Base-by-base conservation (phyloP, 2,113 vertebrate species). In the Pelobates fuscus region DNA sequence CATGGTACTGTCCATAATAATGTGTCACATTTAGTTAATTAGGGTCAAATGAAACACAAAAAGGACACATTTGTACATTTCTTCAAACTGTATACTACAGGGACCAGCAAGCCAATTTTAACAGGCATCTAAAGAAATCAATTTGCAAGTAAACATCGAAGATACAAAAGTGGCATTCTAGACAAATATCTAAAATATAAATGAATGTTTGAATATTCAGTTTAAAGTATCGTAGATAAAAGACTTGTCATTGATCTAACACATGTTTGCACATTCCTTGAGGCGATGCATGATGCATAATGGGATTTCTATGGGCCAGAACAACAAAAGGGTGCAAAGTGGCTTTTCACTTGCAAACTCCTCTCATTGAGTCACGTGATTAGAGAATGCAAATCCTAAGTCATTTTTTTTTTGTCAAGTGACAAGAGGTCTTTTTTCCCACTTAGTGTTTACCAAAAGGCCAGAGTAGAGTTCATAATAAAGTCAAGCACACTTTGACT, bases 281-380 rank as follows among this genome's bases (percentile, higher is more conserved):
- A 66, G 90, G 86, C 84, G 83, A 81, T 82, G 82, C 76, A 84
- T 83, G 86, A 88, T 84, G 82, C 86, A 83, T 87, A 92, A 89
- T 90, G 82, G 86, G 88, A 86, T 83, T 88, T 90, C 88, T 88
- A 81, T 75, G 77, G 80, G 75, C 77, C 81, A 83, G 87, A 89
- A 85, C 82, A 88, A 92, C 90, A 92, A 91, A 92, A 89, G 88
- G 15, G 87, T 83, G 74, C 82, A 88, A 90, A 86, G 79, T 83
- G 80, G 78, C 85, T 84, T 92, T 92, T 93, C 89, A 96, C 78
- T 93, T 94, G 89, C 88, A 91, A 93, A 93, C 84, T 85, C 87
- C 83, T 81, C 86, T 89, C 85, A 85, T 88, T 86, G 88, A 89
- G 85, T 88, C 78, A 74, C 80, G 69, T 77, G 73, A 80, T 82